Base-by-base conservation (phyloP, 2,113 vertebrate species). In the Taurulus bubalis region DNA sequence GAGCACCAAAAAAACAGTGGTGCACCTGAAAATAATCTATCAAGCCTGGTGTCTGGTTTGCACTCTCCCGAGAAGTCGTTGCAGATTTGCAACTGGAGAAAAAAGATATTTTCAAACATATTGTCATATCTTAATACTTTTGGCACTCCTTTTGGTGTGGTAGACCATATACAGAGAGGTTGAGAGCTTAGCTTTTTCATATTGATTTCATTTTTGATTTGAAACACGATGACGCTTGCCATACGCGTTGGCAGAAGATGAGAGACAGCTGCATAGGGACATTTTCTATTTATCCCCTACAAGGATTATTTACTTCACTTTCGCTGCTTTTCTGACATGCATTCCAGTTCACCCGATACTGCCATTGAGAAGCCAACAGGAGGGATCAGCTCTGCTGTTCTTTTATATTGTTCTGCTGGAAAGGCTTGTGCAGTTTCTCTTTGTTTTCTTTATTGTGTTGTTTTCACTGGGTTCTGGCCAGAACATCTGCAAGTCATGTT, bases 251-350 rank as follows among this genome's bases (percentile, higher is more conserved):
- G 80, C 89, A 78, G 64, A 78, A 78, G 75, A 78, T 78, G 20
- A 85, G 64, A 84, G 79, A 90, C 60, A 86, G 72, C 86, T 53
- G 66, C 76, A 32, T n/a, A n/a, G 60, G 64, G 75, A 87, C 49
- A 74, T 81, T 88, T 77, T 6, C 51, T 63, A 72, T 85, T 71
- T 58, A 79, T 83, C 65, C 72, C 55, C 60, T 26, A 24, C 59
- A 42, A 77, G 64, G 75, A 92, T 89, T 86, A 86, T 93, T 91
- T 84, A 74, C 65, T 73, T 83, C 75, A 63, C 71, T 87, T 72
- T 67, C 5, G 16, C 68, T 83, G 42, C 75, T 77, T 80, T 82
- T 74, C 69, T 75, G 79, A 87, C 83, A 88, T 51, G 73, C 60
- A 80, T 75, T 80, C 88, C 70, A 84, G 79, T 26, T 79, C 59